A percentile compares a stretch with the other conserved stretches of the same genome.
phyloP scores from a whole-genome alignment of 2,113 vertebrate species.

The Ictidomys tridecemlineatus region DNA sequence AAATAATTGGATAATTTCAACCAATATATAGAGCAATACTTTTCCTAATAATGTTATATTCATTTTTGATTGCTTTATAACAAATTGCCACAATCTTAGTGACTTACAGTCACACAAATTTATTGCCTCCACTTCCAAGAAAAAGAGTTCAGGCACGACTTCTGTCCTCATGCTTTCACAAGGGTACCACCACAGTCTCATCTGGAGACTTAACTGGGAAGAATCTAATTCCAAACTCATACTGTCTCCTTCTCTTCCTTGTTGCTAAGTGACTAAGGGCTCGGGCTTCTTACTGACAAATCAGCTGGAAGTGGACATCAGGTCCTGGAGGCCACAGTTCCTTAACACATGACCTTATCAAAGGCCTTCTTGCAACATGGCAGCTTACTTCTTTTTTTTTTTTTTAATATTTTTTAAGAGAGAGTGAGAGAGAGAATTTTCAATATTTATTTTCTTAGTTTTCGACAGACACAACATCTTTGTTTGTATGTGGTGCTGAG shows the following conservation, averaged over 20 bases:
- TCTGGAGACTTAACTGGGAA: neutral
- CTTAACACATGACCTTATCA: neutral
- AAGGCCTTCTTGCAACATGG: neutral
- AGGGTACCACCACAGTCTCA: neutral
- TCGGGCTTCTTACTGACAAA: neutral
- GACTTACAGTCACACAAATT: neutral
- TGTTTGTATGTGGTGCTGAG: too few relatives aligned
- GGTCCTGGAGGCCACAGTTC: neutral
- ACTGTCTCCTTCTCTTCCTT: neutral
- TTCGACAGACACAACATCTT: too few relatives aligned
- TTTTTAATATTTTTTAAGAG: too few relatives aligned
- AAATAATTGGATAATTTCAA: neutral
- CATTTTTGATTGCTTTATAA: neutral
- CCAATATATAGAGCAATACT: neutral
- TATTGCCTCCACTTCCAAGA: neutral
- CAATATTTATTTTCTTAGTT: too few relatives aligned
- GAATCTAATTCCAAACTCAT: neutral
- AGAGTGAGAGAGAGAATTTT: too few relatives aligned
- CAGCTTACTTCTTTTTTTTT: neutral
- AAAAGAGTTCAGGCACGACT: neutral
- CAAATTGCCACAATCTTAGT: neutral
- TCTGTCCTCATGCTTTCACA: neutral
- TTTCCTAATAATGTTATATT: neutral
- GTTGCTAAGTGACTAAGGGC: neutral
- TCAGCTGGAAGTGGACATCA: neutral